Conservation (phyloP, 2,113 vertebrate species). For the Pontoporia blainvillei region DNA sequence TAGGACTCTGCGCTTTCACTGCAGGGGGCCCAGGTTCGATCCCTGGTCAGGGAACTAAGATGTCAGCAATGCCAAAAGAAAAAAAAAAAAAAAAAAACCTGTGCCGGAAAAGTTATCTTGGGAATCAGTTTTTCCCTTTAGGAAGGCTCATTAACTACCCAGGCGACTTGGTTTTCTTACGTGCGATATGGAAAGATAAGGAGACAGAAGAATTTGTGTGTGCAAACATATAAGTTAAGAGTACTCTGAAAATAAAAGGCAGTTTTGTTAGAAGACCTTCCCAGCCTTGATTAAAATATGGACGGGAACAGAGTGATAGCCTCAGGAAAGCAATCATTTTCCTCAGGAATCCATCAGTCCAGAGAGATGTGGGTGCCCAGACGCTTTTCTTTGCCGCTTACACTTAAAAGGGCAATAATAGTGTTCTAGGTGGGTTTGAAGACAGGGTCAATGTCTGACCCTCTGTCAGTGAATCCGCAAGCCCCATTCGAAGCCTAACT, state of each 20-base stretch:
- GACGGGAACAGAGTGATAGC: background rate
- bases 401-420: background rate
- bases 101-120: background rate
- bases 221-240: background rate
- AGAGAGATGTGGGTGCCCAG: background rate
- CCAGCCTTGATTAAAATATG: background rate
- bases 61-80: background rate
- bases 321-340: background rate
- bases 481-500: background rate
- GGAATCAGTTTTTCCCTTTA: background rate
- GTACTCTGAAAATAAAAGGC: background rate
- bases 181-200: background rate
- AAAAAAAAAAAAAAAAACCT: background rate
- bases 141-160: background rate
- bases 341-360: background rate
- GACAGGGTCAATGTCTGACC: background rate
- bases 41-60: background rate
- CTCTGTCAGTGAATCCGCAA: background rate
- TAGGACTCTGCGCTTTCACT: background rate
- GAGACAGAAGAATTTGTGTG: background rate
- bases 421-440: background rate
- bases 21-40: background rate
- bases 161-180: background rate
- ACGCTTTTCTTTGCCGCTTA: background rate
- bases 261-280: background rate